Evolutionary conservation across 2,113 vertebrate species (phyloP).

Genomic region (Hypocryptadius cinnamomeus): DNA sequence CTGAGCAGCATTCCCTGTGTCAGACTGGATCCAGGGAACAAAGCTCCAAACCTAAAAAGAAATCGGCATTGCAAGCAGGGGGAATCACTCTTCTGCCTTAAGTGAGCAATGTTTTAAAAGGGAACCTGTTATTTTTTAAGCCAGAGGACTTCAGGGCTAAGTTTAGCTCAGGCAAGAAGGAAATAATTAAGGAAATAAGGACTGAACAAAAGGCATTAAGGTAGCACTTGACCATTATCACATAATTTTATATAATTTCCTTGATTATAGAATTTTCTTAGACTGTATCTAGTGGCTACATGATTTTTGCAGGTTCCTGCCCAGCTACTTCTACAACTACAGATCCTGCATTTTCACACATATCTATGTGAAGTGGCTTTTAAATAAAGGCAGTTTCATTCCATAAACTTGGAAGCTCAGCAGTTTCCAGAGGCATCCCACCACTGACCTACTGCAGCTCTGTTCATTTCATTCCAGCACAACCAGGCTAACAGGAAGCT

Average conservation of each 20-base stretch:
- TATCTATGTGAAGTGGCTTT: neutral
- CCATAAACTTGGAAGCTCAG: neutral
- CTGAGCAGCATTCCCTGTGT: neutral
- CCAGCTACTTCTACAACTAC: neutral
- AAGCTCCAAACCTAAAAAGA: neutral
- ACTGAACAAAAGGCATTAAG: neutral
- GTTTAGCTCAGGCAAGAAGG: neutral
- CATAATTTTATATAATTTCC: neutral
- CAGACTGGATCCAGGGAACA: neutral
- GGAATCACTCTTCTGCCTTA: neutral
- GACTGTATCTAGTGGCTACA: neutral
- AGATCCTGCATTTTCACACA: neutral
- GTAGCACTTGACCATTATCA: neutral
- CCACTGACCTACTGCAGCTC: neutral
- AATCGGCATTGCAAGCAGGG: neutral
- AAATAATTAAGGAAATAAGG: neutral
- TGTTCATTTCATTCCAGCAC: neutral
- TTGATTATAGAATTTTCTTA: neutral
- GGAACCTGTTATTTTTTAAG: neutral
- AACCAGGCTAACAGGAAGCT: neutral
- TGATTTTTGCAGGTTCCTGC: neutral
- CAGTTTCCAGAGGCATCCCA: neutral
- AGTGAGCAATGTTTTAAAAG: neutral
- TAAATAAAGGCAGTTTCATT: neutral
- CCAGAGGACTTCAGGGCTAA: neutral